Base-by-base conservation (phyloP, 2,797 vertebrate species). In the Paratrypauchen microcephalus region DNA sequence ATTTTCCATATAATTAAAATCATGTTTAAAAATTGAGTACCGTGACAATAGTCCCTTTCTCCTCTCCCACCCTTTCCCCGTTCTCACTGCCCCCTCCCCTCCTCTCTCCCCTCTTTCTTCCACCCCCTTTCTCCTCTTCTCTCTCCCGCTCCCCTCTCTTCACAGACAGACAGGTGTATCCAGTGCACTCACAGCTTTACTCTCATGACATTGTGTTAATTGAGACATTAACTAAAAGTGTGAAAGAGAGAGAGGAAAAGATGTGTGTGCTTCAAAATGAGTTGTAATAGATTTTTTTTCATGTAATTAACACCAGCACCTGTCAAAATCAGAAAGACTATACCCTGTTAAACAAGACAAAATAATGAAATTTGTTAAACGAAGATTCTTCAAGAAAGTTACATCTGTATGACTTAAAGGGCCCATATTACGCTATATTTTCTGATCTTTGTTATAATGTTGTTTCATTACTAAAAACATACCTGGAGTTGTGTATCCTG, bases 61-160 rank as follows among this genome's bases (percentile, higher is more conserved):
- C 78, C 83, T 85, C 81, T 77, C 83, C 75, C 18, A 78, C 24
- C 19, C 81, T 36, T 36, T 9, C 66, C 82, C 71, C 79, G 78
- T 65, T 83, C 90, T 87, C 89, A 91, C 91, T 93, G 65, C 83
- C 90, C 89, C 90, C 83, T 80, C 81, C 81, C 70, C 78, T 82
- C 86, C 81, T 77, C 84, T 76, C n/a, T 77, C 28, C 1, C 81
- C 32, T 36, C 32, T 9, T 2, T 80, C 72, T 80, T 76, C 80
- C 71, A 78, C 77, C 66, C 81, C 71, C 80, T 79, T 7, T 5
- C 19, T 3, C 39, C 32, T n/a, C 6, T 9, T 36, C 77, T 73
- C 73, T 85, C 81, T 77, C 84, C 75, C 19, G 75, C 28, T 5
- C 82, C 86, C 88, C 32, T n/a, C 19, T 9, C 41, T 78, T 75